These are phyloP conservation scores for Sterna hirundo DNA, from an alignment of 2,113 vertebrate species.

Conservation along the genomic window DNA sequence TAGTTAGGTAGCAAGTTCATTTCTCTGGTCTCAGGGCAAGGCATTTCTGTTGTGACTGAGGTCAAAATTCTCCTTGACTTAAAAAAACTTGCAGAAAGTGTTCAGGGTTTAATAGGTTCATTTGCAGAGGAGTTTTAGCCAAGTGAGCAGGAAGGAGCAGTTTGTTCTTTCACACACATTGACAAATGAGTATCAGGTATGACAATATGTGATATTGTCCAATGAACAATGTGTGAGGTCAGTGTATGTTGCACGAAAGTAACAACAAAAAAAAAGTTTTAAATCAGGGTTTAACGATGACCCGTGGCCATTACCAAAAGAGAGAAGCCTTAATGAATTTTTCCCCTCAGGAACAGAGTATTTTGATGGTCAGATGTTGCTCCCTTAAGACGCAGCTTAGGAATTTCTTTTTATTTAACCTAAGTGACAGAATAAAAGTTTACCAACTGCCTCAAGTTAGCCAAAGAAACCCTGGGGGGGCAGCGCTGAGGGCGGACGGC, in stretches of 20 bases:
- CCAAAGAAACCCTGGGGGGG: background rate
- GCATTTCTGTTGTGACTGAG: background rate
- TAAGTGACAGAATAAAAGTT: background rate
- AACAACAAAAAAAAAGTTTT: background rate
- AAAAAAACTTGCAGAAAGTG: background rate
- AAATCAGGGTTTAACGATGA: background rate
- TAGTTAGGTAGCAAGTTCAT: background rate
- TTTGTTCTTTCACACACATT: background rate
- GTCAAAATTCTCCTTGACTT: background rate
- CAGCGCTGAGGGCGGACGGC: fast-evolving
- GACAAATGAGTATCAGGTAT: background rate
- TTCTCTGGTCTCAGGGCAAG: background rate
- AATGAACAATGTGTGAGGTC: background rate
- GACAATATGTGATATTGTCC: background rate
- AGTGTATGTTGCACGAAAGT: background rate
- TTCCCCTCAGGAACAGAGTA: background rate
- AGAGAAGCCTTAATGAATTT: background rate
- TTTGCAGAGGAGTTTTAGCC: background rate
- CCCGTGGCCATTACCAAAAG: background rate
- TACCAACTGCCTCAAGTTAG: background rate
- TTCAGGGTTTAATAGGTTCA: background rate
- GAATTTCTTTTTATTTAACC: background rate
- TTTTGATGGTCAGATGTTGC: background rate
- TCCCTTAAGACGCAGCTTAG: background rate
- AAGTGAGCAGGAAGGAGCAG: background rate